Conservation (phyloP, 1,140 invertebrate species). For the Oscheius sp. region DNA sequence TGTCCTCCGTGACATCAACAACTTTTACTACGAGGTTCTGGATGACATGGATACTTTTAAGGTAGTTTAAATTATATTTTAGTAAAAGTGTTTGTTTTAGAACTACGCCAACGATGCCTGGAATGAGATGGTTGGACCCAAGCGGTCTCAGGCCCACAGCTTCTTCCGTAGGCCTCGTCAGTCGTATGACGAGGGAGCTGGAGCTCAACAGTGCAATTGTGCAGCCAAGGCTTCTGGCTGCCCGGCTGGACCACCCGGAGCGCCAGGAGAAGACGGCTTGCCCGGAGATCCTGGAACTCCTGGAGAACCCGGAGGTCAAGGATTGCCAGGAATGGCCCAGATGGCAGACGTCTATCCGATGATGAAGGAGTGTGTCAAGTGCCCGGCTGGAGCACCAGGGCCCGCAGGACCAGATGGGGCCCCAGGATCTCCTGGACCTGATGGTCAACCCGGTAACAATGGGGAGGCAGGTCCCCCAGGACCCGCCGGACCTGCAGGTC, state of each 20-base stretch:
- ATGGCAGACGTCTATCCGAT: conserved; percentile 16
- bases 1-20: conserved; percentile 9
- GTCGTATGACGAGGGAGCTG: background rate
- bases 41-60: conserved; percentile 3
- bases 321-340: conserved; percentile 60
- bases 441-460: conserved; percentile 17
- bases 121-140: background rate
- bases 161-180: background rate
- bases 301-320: conserved; percentile 72
- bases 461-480: background rate
- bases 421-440: conserved; percentile 28
- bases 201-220: conserved; percentile 5
- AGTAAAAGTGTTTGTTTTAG: background rate
- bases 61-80: background rate
- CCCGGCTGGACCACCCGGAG: conserved; percentile 69
- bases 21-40: conserved; percentile 1
- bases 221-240: conserved; percentile 53
- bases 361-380: conserved; percentile 31
- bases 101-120: background rate
- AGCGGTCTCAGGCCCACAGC: background rate
- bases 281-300: conserved; percentile 70
- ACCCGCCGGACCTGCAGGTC: conserved; percentile 18
- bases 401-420: conserved; percentile 28
- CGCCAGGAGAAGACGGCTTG: conserved; percentile 69
- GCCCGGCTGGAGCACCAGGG: conserved; percentile 29